Percentiles rank a stretch among this genome's conserved stretches.
Evolutionary conservation across 2,888 invertebrate genomes (phyloP).

Genomic region (Tiliacea citrago): DNA sequence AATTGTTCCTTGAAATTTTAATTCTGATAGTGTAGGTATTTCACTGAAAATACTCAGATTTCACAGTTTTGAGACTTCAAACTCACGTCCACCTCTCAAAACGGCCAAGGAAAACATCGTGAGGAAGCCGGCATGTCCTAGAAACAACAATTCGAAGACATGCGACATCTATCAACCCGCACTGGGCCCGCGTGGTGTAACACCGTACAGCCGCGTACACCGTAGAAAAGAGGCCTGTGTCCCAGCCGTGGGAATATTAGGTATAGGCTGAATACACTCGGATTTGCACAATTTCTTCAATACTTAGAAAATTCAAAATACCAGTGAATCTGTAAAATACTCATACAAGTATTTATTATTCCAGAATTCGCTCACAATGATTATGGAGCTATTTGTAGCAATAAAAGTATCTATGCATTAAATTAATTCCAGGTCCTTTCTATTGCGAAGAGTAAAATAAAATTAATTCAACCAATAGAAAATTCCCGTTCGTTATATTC

Average conservation of each 20-base stretch:
- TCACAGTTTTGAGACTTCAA: no score
- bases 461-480: conserved; percentile 11
- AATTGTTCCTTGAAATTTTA: conserved; percentile 23
- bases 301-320: neutral
- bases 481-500: conserved; percentile 14
- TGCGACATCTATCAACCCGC: no score
- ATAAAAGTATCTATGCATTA: neutral
- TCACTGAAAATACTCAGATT: neutral
- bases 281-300: neutral
- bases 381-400: neutral
- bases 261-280: no score
- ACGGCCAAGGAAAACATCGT: no score
- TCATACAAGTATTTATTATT: neutral
- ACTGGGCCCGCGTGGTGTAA: no score
- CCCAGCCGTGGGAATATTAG: no score
- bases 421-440: conserved; percentile 17
- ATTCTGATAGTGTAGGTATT: neutral
- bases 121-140: no score
- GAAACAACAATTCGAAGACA: no score
- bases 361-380: neutral
- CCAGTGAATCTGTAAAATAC: neutral
- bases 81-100: no score
- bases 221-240: no score
- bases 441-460: conserved; percentile 11
- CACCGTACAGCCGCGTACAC: no score